Base-by-base conservation (phyloP, 2,113 vertebrate genomes). In the Prietella phreatophila region DNA sequence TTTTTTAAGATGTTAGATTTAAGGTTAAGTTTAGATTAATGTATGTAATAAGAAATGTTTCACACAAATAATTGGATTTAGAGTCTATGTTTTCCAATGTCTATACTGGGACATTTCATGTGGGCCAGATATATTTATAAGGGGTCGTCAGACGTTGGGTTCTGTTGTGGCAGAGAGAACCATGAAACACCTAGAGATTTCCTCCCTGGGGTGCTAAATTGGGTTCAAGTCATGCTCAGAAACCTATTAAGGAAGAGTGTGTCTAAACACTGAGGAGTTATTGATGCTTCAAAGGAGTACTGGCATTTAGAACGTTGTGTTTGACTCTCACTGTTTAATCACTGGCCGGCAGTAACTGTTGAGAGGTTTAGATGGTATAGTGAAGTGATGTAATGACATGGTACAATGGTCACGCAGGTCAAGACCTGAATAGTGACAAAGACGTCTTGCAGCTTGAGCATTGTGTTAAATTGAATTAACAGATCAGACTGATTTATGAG, bases 261-360 rank as follows among this genome's bases (percentile, higher is more conserved):
- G 75, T 86, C 58, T 33, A 80, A 86, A 80, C 85, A 86, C 36
- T 15, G 39, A 86, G 30, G 75, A 86, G 75, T 86, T 86, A 86
- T 53, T 86, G 58, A n/a, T 55, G 27, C 60, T 53, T 80, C 58
- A 63, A 80, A 53, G n/a, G 75, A 80, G 50, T 80, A 65, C 79
- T 65, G 58, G 42, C 1, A 1, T 80, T 81, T 39, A 65, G 61
- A 67, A 81, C 22, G 9, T 25, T 75, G 27, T 19, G 42, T 67
- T 33, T 22, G 19, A 86, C 30, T 20, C 42, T 9, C 22, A 15
- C 76, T 79, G 58, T 86, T 80, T 79, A 65, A 65, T 86, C 58
- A 8, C n/a, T 25, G 3, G 17, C 39, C 27, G 22, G n/a, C 75
- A 36, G 60, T 67, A 63, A 50, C 20, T 39, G 60, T 81, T 39